These are phyloP conservation scores for Drosophila tani DNA, from an alignment of 1,140 invertebrate genomes.

Conservation along the genomic window DNA sequence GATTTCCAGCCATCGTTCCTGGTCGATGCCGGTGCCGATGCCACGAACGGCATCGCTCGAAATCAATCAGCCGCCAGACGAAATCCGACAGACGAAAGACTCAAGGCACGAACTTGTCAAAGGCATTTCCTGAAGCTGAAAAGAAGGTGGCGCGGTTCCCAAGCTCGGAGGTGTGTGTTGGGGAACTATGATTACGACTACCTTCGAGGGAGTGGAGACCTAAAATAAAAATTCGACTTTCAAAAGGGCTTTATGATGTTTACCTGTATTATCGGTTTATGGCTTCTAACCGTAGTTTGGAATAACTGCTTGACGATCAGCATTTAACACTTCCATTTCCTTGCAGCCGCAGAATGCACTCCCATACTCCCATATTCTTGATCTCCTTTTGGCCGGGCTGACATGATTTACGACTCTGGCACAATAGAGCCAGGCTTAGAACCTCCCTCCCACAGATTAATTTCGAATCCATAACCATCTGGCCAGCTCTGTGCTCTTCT, in stretches of 20 bases:
- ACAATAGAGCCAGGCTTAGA: conserved; percentile 31
- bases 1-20: conserved; percentile 49
- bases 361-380: conserved; percentile 8
- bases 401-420: conserved; percentile 42
- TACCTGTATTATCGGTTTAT: no score
- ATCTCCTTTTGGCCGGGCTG: conserved; percentile 12
- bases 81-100: conserved; percentile 22
- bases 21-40: not conserved
- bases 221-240: not conserved
- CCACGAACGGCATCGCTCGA: conserved; percentile 35
- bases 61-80: conserved; percentile 45
- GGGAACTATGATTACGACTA: not conserved
- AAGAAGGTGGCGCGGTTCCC: not conserved
- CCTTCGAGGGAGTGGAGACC: not conserved
- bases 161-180: not conserved
- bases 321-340: conserved; percentile 49
- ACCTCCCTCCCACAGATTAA: conserved; percentile 53
- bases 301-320: conserved; percentile 26
- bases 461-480: conserved; percentile 38
- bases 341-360: conserved; percentile 22
- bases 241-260: not conserved
- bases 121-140: conserved; percentile 28
- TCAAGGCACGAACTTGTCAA: conserved; percentile 53
- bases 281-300: conserved; percentile 10
- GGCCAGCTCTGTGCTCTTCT: conserved; percentile 8